Percentiles rank a stretch among this genome's conserved stretches.
Evolutionary conservation across 2,113 vertebrate genomes (phyloP).

Genomic region (Kobus ellipsiprymnus): DNA sequence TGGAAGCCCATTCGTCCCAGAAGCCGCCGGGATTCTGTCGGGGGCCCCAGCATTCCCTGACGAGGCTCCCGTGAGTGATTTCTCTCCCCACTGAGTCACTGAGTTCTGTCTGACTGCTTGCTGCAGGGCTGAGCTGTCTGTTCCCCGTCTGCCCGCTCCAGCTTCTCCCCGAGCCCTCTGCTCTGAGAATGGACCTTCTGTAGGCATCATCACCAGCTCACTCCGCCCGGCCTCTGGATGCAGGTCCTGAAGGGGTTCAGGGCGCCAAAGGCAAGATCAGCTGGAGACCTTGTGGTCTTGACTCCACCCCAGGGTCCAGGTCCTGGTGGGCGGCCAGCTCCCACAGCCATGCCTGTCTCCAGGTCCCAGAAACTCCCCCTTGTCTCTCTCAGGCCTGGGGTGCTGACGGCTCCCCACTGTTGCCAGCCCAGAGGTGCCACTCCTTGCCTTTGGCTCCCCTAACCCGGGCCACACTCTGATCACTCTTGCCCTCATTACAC

Average conservation of each 20-base stretch:
- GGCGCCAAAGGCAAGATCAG: not conserved
- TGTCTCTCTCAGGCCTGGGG: not conserved
- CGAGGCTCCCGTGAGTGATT: not conserved
- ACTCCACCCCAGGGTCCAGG: not conserved
- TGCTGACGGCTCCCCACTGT: rapidly evolving
- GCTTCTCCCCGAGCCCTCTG: rapidly evolving
- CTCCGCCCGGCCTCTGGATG: rapidly evolving
- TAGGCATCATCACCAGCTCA: rapidly evolving
- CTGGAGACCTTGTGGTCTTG: too few species aligned
- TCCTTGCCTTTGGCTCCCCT: rapidly evolving
- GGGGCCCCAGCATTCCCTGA: not conserved
- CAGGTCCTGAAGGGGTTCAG: rapidly evolving
- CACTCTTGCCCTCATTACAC: rapidly evolving
- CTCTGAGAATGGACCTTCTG: not conserved
- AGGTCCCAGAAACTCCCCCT: not conserved
- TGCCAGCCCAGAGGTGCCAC: not conserved
- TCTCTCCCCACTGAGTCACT: not conserved
- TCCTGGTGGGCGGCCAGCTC: not conserved
- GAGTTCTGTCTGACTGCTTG: not conserved
- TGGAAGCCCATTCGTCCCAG: not conserved
- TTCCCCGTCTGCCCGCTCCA: rapidly evolving
- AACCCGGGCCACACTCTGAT: not conserved
- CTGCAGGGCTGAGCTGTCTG: rapidly evolving
- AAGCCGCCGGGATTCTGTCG: not conserved
- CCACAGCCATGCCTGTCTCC: not conserved